These are phyloP conservation scores for Philopotamus ludificatus DNA, from an alignment of 1,140 invertebrate species.

Conservation along the genomic window DNA sequence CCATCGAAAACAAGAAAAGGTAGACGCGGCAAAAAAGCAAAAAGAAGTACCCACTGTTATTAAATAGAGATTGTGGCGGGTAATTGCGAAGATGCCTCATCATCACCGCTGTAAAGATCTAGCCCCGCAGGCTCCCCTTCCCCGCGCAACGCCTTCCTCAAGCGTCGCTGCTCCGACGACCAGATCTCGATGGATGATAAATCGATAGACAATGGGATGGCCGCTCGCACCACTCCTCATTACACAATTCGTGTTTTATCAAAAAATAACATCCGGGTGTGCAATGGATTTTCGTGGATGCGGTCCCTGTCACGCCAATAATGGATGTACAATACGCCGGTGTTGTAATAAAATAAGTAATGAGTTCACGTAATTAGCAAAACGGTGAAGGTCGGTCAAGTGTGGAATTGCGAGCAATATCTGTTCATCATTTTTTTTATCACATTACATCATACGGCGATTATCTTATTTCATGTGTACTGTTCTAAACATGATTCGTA, in stretches of 20 bases:
- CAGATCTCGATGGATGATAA: not conserved
- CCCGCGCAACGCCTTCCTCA: no score
- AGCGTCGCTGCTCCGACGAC: no score
- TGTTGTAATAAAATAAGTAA: no score
- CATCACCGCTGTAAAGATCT: slow-evolving; percentile 2
- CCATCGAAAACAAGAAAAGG: not conserved
- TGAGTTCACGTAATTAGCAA: not conserved
- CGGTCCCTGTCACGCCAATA: not conserved
- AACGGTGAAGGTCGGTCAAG: not conserved
- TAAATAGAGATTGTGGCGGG: slow-evolving; percentile 28
- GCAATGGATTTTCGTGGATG: not conserved
- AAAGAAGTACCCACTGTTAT: slow-evolving; percentile 19
- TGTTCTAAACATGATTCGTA: no score
- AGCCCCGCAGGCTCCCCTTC: no score
- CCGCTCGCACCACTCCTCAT: not conserved
- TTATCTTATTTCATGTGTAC: no score
- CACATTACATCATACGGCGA: no score
- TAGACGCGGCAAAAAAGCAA: slow-evolving; percentile 12
- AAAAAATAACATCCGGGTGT: not conserved
- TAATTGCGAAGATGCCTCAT: slow-evolving; percentile 17
- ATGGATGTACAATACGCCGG: no score
- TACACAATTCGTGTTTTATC: not conserved
- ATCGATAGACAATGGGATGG: not conserved
- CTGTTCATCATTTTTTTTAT: not conserved
- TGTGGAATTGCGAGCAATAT: not conserved